Evolutionary conservation across 2,888 invertebrate species (phyloP).

Genomic region (Lagria hirta): DNA sequence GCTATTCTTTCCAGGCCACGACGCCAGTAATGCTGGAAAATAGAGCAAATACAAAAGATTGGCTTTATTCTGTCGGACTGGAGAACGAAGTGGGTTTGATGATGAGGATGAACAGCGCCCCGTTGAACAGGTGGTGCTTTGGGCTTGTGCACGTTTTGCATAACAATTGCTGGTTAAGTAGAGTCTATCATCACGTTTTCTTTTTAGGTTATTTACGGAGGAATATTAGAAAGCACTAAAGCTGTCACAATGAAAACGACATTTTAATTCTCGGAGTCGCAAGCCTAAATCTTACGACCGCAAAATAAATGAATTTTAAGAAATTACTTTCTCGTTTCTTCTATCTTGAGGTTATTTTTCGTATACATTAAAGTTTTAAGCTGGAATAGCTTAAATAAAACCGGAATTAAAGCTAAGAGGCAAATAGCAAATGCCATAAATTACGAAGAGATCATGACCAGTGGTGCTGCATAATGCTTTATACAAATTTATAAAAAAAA

Average conservation of each 20-base stretch:
- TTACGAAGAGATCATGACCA: no score
- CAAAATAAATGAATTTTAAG: slow-evolving; percentile 55
- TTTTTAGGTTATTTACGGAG: slow-evolving; percentile 52
- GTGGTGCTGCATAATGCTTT: no score
- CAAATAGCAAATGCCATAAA: slow-evolving; percentile 46
- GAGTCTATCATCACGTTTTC: slow-evolving; percentile 53
- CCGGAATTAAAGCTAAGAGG: slow-evolving; percentile 40
- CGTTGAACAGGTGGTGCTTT: slow-evolving; percentile 54
- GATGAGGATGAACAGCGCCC: slow-evolving; percentile 53
- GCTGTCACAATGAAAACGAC: slow-evolving; percentile 54
- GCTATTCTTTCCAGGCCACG: slow-evolving; percentile 55
- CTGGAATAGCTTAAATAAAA: slow-evolving; percentile 43
- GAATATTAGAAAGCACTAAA: slow-evolving; percentile 55
- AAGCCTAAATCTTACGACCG: slow-evolving; percentile 46
- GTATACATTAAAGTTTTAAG: slow-evolving; percentile 48
- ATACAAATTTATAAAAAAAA: no score
- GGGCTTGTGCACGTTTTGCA: slow-evolving; percentile 53
- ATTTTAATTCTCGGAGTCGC: slow-evolving; percentile 50
- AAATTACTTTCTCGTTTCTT: slow-evolving; percentile 47
- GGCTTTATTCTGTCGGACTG: slow-evolving; percentile 51
- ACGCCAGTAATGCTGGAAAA: slow-evolving; percentile 52
- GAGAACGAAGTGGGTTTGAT: slow-evolving; percentile 52
- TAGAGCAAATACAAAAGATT: slow-evolving; percentile 56
- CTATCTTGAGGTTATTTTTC: slow-evolving; percentile 44
- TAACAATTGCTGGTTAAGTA: slow-evolving; percentile 55